These are phyloP conservation scores for Phainopepla nitens DNA, from an alignment of 2,113 vertebrate genomes.

Conservation along the genomic window DNA sequence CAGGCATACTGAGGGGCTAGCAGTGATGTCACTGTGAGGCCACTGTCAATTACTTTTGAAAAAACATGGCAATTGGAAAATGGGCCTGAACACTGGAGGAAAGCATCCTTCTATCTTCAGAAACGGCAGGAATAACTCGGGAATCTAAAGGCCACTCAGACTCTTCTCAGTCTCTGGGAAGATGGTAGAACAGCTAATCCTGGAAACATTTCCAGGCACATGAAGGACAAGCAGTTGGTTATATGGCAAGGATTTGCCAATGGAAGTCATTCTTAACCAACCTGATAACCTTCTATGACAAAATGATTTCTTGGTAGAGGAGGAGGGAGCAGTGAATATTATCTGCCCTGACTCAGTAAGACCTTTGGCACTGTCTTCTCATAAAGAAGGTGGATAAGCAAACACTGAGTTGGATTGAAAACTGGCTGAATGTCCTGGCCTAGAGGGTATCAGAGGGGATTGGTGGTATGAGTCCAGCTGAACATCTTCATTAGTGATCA, in stretches of 20 bases:
- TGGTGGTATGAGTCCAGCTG: background rate
- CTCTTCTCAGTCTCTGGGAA: background rate
- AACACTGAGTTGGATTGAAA: background rate
- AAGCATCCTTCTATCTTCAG: background rate
- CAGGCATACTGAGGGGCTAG: background rate
- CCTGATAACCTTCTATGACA: background rate
- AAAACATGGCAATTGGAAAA: background rate
- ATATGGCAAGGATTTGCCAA: background rate
- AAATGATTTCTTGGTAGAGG: background rate
- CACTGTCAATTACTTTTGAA: background rate
- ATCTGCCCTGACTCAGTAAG: background rate
- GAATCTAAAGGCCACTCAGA: background rate
- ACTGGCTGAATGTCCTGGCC: background rate
- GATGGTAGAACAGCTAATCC: background rate
- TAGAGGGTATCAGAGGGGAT: background rate
- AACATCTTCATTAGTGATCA: background rate
- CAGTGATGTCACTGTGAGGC: background rate
- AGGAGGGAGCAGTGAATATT: background rate
- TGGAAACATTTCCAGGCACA: background rate
- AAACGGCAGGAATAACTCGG: background rate
- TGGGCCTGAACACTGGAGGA: background rate
- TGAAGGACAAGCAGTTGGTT: background rate
- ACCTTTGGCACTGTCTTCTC: background rate
- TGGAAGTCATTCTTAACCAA: background rate
- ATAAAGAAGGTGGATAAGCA: background rate